Evolutionary conservation across 2,888 invertebrate species (phyloP), one percentile per base, ranked within the genome.

Genomic region (Cepaea hortensis): DNA sequence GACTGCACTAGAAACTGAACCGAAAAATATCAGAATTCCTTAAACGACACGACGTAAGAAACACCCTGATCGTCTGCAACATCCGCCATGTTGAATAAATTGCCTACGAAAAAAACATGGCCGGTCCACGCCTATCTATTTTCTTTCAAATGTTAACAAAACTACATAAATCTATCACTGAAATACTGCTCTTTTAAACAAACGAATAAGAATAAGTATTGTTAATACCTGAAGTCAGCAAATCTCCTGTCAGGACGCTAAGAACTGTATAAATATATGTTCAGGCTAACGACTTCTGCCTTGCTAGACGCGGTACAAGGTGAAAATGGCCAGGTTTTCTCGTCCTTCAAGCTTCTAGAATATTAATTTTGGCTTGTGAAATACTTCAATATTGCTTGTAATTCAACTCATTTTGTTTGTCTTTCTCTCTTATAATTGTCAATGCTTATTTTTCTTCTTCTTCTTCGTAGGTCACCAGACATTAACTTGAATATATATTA

Each of bases 131-230:
- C 48, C 76, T 20, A 55, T 77, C 11, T n/a, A 0, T 35, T 79
- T 20, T 79, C 23, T 62, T 62, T 62, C 13, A 62, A 79, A 62
- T 62, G 23, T 62, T 55, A 62, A 20, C 4, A 62, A 62, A 46
- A 61, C 13, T 18, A 5, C 7, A n/a, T 46, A 79, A 62, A 62
- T 23, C 9, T 23, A 79, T 62, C 13, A 35, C 11, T 79, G 4
- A 13, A 62, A 23, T 35, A 3, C 4, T 65, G 35, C 13, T 46
- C 61, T 79, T 62, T 61, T 18, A 62, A 79, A 79, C 15, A 79
- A 79, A 79, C 79, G 79, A 62, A 79, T 79, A 79, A 62, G 18
- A 79, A 62, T 79, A 79, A 79, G 79, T 79, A 62, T 79, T 79
- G 35, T 62, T 35, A 79, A 79, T 79, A 79, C 79, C 79, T 79